Evolutionary conservation across 2,797 vertebrate species (phyloP), one percentile per base, ranked within the genome.

Genomic region (Cephalopachus bancanus): DNA sequence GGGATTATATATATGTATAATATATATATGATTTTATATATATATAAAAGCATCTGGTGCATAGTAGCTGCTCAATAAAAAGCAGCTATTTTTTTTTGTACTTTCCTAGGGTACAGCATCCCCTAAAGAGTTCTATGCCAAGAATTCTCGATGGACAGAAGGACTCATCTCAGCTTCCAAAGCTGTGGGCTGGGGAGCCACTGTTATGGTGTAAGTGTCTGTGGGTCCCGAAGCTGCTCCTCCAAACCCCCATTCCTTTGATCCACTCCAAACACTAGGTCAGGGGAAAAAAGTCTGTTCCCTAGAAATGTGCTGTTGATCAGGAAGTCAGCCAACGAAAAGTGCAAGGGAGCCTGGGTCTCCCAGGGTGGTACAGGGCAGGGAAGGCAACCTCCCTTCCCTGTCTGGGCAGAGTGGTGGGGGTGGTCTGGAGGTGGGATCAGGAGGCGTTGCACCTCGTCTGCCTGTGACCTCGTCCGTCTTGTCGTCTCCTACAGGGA

Each of bases 101-200:
- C 19, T 93, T 97, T 97, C 96, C 84, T 95, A 99, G 99, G 99
- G 99, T 12, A 99, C 99, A 5, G 99, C 99, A 0, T 99, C 99
- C 64, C 99, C 99, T 96, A 99, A 99, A 98, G 99, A 99, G 98
- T 99, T 99, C 97, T 99, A 99, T 14, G 99, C 98, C 97, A 99
- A 99, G 99, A 99, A 99, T 98, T 99, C 99, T 49, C 99, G 99
- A 89, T 99, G 99, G 99, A 99, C 99, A 0, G 99, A 99, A 98
- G 99, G 99, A 67, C 99, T 99, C 89, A 99, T 99, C 98, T 99
- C 99, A 0, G 99, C 99, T 85, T 99, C 99, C 74, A 99, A 99
- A 98, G 99, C 99, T 0, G 99, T 99, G 49, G 99, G 99, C 97
- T 99, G 99, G 99, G 99, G 99, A 20, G 99, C 99, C 79, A 99